Evolutionary conservation across 2,797 vertebrate species (phyloP).

Genomic region (Centroberyx gerrardi): DNA sequence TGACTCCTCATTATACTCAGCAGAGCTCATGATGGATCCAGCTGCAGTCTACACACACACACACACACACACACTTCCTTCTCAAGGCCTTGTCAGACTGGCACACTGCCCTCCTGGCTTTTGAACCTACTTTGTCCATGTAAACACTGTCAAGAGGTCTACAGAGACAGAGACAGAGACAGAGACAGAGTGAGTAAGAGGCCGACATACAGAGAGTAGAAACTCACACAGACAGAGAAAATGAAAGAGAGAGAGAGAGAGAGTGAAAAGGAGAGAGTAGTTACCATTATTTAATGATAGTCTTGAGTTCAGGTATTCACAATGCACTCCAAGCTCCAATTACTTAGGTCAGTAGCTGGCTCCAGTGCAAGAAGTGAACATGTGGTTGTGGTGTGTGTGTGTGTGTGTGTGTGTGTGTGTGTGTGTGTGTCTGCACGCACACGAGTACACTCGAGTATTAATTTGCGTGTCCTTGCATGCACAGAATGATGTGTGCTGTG

Average conservation of each 20-base stretch:
- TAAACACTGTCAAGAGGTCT: conserved; percentile 19
- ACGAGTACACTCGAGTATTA: not conserved
- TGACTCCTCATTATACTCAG: conserved; percentile 21
- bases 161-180: not conserved
- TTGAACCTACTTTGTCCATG: not conserved
- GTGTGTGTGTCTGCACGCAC: not conserved
- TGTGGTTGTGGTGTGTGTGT: conserved; percentile 2
- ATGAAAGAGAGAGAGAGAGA: not conserved
- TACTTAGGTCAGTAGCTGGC: not conserved
- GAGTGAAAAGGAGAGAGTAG: not conserved
- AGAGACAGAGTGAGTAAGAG: not conserved
- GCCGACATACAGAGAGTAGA: not conserved
- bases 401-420: conserved; percentile 16
- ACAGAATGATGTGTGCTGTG: not conserved
- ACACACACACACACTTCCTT: not conserved
- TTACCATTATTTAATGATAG: conserved; percentile 13
- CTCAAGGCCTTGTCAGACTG: conserved; percentile 2
- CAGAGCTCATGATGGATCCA: conserved; percentile 24
- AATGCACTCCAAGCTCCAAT: conserved; percentile 6
- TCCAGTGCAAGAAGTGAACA: not conserved
- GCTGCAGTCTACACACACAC: conserved; percentile 15
- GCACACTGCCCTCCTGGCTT: conserved; percentile 13
- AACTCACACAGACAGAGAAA: not conserved
- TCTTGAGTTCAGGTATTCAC: conserved; percentile 15
- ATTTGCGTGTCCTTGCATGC: not conserved